phyloP scores from a whole-genome alignment of 2,113 vertebrate species.

The Stigmatopora argus region DNA sequence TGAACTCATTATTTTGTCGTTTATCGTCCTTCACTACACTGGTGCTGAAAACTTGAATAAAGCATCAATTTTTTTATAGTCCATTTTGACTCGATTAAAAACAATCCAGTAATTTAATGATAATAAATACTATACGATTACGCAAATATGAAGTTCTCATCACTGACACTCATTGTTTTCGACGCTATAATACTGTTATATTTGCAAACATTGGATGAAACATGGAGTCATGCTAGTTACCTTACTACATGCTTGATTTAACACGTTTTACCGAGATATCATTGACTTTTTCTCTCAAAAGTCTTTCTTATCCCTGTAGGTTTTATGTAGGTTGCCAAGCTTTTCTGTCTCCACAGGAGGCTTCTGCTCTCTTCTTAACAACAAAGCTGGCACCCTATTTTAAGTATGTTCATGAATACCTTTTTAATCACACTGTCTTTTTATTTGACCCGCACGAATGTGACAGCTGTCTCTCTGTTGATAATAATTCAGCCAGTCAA shows the following conservation, averaged over 20 bases:
- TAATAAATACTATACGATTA: neutral
- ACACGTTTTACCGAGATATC: conserved; percentile 25
- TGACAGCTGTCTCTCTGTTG: conserved; percentile 64
- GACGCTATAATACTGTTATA: neutral
- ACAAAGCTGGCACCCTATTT: conserved; percentile 42
- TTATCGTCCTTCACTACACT: too few species aligned
- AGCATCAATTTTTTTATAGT: neutral
- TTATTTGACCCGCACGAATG: conserved; percentile 57
- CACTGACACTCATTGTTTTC: neutral
- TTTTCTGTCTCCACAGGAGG: conserved; percentile 46
- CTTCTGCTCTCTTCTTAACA: conserved; percentile 35
- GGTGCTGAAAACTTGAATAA: too few species aligned
- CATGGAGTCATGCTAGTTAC: neutral
- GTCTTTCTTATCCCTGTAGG: conserved; percentile 35
- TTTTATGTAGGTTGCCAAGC: conserved; percentile 47
- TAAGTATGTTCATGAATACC: conserved; percentile 46
- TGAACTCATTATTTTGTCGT: too few species aligned
- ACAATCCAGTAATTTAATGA: neutral
- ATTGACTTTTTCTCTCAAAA: conserved; percentile 7
- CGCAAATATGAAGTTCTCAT: neutral
- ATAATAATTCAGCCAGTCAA: conserved; percentile 60
- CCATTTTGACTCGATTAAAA: neutral
- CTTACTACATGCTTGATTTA: conserved; percentile 10
- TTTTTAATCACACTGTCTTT: conserved; percentile 64
- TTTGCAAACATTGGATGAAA: neutral